Conservation (phyloP, 2,797 vertebrate species). For the Hirundo rustica region DNA sequence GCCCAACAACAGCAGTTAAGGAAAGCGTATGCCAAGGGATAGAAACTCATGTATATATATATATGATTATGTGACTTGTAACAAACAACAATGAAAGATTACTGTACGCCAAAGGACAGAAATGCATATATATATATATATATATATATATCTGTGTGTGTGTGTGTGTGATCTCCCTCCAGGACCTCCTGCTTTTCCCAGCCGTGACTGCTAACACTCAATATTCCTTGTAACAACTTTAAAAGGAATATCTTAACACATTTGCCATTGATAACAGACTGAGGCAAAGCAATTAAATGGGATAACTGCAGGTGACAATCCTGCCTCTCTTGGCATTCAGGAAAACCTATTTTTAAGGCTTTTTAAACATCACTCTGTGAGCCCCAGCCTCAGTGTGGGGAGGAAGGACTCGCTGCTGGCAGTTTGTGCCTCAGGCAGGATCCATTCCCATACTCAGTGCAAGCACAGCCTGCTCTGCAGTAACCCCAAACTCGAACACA, state of each 20-base stretch:
- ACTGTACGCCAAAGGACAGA: background rate
- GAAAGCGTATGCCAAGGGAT: background rate
- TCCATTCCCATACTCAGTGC: background rate
- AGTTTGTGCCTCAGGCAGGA: background rate
- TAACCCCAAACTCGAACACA: background rate
- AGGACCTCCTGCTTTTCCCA: background rate
- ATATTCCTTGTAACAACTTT: background rate
- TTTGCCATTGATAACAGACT: background rate
- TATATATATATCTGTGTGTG: no score
- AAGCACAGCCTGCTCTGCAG: background rate
- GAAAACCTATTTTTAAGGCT: background rate
- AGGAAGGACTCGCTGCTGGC: background rate
- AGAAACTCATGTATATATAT: background rate
- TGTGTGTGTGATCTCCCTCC: background rate
- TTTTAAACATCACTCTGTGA: background rate
- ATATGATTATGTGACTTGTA: background rate
- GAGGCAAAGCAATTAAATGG: background rate
- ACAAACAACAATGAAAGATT: background rate
- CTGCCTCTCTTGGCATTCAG: background rate
- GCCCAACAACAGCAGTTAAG: background rate
- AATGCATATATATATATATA: background rate
- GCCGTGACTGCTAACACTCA: background rate
- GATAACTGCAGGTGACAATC: background rate
- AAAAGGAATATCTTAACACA: background rate
- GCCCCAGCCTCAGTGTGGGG: background rate